These are phyloP conservation scores for Brenthis ino DNA, from an alignment of 2,888 invertebrate species.

Conservation along the genomic window DNA sequence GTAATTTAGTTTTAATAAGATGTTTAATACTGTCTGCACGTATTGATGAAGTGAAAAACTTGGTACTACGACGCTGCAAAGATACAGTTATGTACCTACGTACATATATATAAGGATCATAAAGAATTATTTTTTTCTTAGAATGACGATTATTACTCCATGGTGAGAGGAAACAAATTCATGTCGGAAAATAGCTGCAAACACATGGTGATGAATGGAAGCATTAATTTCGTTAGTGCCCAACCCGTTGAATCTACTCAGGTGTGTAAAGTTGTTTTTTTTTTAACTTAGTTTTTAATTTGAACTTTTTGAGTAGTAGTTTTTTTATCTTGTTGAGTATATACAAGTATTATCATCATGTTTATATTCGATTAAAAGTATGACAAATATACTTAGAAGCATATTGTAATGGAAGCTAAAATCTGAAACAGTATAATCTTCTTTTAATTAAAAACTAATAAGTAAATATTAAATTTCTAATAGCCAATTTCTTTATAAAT, in stretches of 20 bases:
- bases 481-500: too few relatives aligned
- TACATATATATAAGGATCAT: not conserved
- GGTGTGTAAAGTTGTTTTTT: conserved; percentile 47
- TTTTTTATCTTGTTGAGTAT: too few relatives aligned
- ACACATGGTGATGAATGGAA: conserved; percentile 75
- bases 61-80: not conserved
- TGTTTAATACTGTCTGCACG: not conserved
- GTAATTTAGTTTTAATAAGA: not conserved
- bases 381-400: too few relatives aligned
- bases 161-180: conserved; percentile 75
- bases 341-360: too few relatives aligned
- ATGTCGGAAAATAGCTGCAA: conserved; percentile 69
- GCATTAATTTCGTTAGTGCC: conserved; percentile 64
- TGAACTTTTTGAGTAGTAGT: conserved; percentile 1
- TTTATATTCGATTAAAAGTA: too few relatives aligned
- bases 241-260: conserved; percentile 65
- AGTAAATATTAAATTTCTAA: too few relatives aligned
- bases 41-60: conserved; percentile 6
- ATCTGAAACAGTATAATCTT: too few relatives aligned
- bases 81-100: too few relatives aligned
- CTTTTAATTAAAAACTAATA: too few relatives aligned
- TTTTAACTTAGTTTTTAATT: not conserved
- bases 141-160: conserved; percentile 77
- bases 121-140: conserved; percentile 37
- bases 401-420: too few relatives aligned